phyloP scores from a whole-genome alignment of 2,888 invertebrate species.

The Lordiphosa andalusiaca region DNA sequence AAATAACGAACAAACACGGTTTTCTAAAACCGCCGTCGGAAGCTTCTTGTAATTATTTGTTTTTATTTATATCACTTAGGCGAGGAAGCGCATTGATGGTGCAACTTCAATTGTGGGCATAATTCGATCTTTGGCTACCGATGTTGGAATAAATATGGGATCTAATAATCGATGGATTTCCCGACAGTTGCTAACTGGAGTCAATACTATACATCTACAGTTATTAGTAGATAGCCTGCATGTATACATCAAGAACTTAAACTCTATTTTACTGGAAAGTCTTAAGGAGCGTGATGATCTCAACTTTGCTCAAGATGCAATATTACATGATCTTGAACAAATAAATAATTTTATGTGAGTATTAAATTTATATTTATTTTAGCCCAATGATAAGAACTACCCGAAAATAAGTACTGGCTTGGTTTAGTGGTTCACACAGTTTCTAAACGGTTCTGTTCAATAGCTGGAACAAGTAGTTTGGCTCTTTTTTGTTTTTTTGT shows the following conservation, averaged over 20 bases:
- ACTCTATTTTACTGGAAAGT: slow-evolving; percentile 25
- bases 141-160: slow-evolving; percentile 35
- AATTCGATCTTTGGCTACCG: slow-evolving; percentile 25
- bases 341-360: slow-evolving; percentile 31
- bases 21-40: too few species aligned
- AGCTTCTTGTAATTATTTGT: neutral
- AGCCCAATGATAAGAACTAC: too few species aligned
- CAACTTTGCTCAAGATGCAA: slow-evolving; percentile 29
- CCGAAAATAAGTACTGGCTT: too few species aligned
- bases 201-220: slow-evolving; percentile 18
- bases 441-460: too few species aligned
- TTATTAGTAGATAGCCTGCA: slow-evolving; percentile 31
- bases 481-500: too few species aligned
- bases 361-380: too few species aligned
- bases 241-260: slow-evolving; percentile 22
- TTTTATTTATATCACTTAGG: slow-evolving; percentile 6
- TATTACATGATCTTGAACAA: slow-evolving; percentile 28
- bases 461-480: too few species aligned
- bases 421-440: too few species aligned
- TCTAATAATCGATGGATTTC: slow-evolving; percentile 35
- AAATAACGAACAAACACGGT: too few species aligned
- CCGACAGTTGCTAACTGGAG: slow-evolving; percentile 36
- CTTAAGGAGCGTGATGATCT: slow-evolving; percentile 36
- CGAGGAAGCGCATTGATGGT: slow-evolving; percentile 15
- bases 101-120: slow-evolving; percentile 25